These are phyloP conservation scores for Girardia tigrina DNA, from an alignment of 2,888 invertebrate genomes.

Conservation along the genomic window DNA sequence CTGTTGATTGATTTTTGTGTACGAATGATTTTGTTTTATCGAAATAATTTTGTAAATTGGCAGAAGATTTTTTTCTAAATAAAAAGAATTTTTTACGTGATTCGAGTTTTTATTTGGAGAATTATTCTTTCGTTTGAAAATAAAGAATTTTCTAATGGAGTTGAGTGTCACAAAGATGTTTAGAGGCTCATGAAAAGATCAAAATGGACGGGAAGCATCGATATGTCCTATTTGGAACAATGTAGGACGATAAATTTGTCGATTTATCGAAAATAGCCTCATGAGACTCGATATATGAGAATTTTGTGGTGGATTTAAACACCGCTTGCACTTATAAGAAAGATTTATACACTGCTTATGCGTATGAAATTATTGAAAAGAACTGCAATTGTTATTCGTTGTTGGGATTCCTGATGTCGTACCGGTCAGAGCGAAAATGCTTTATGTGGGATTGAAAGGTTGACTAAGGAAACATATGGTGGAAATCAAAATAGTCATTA, in stretches of 20 bases:
- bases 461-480: conserved; percentile 30
- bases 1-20: too few relatives aligned
- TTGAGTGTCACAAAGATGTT: not conserved
- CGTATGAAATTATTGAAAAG: conserved; percentile 32
- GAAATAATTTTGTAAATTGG: too few relatives aligned
- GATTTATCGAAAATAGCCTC: conserved; percentile 35
- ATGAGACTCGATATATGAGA: conserved; percentile 32
- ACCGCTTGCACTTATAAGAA: conserved; percentile 30
- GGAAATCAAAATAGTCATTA: conserved; percentile 29
- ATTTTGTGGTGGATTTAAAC: conserved; percentile 28
- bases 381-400: conserved; percentile 29
- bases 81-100: too few relatives aligned
- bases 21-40: too few relatives aligned
- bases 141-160: not conserved
- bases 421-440: conserved; percentile 33
- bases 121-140: too few relatives aligned
- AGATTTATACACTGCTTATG: conserved; percentile 35
- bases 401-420: conserved; percentile 32
- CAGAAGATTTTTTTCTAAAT: too few relatives aligned
- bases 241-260: conserved; percentile 31
- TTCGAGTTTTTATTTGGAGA: too few relatives aligned
- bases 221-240: conserved; percentile 34
- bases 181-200: conserved; percentile 33
- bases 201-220: conserved; percentile 33
- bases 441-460: conserved; percentile 34